Conservation (phyloP, 2,797 vertebrate genomes). For the Falco biarmicus region DNA sequence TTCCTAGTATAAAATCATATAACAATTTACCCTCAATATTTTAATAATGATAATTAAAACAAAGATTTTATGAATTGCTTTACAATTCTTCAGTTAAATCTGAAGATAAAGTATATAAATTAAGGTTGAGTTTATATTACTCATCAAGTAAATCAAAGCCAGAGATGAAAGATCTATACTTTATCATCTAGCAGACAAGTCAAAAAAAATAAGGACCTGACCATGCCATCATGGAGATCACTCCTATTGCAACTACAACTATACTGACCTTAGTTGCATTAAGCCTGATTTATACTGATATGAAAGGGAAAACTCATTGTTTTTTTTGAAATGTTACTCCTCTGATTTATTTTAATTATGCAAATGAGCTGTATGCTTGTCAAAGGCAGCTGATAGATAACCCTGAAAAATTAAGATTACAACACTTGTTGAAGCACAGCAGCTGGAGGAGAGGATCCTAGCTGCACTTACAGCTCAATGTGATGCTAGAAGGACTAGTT, state of each 20-base stretch:
- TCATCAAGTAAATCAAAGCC: background rate
- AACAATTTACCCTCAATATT: background rate
- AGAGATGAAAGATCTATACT: background rate
- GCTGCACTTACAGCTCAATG: background rate
- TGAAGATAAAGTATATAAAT: background rate
- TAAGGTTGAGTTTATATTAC: background rate
- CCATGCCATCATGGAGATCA: background rate
- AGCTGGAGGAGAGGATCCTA: background rate
- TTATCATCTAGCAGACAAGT: background rate
- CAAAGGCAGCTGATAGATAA: background rate
- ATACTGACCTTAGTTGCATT: background rate
- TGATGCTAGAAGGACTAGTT: background rate
- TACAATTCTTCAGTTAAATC: background rate
- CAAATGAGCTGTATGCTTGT: background rate
- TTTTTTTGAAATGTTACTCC: background rate
- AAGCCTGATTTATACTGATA: background rate
- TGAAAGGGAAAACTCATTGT: background rate
- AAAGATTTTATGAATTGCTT: background rate
- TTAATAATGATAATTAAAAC: background rate
- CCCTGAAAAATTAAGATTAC: background rate
- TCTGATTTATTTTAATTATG: background rate
- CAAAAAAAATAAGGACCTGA: background rate
- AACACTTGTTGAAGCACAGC: background rate
- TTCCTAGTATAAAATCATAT: background rate
- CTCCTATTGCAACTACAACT: background rate